phyloP scores from a whole-genome alignment of 2,797 vertebrate genomes.

The Chaenodraco wilsoni region DNA sequence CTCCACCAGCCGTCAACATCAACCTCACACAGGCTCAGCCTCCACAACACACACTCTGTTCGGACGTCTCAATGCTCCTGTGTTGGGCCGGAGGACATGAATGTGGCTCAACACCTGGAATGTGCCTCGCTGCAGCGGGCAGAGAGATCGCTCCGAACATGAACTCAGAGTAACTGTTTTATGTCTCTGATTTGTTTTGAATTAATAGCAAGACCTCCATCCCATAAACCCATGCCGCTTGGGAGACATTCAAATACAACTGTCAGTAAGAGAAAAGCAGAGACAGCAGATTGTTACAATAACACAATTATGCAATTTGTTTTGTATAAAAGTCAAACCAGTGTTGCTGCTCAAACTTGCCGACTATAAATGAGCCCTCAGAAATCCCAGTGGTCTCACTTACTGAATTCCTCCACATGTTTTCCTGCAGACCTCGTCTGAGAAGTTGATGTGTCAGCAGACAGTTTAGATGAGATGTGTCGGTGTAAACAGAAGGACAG shows the following conservation, averaged over 20 bases:
- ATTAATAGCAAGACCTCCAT: neutral
- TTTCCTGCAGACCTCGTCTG: slow-evolving; percentile 8
- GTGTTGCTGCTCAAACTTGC: neutral
- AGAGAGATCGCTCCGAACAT: slow-evolving; percentile 18
- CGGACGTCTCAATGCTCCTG: slow-evolving; percentile 52
- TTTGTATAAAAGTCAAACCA: slow-evolving; percentile 16
- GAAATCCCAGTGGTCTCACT: slow-evolving; percentile 18
- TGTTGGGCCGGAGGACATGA: slow-evolving; percentile 40
- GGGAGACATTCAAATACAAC: slow-evolving; percentile 10
- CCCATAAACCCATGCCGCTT: neutral
- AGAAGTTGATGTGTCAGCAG: slow-evolving; percentile 1
- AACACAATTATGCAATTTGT: slow-evolving; percentile 11
- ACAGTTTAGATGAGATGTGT: neutral
- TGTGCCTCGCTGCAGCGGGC: slow-evolving; percentile 22
- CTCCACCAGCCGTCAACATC: slow-evolving; percentile 72
- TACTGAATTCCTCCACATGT: neutral
- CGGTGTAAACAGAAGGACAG: neutral
- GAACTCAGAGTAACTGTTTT: neutral
- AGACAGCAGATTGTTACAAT: slow-evolving; percentile 17
- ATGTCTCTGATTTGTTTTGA: slow-evolving; percentile 5
- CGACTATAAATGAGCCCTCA: slow-evolving; percentile 8
- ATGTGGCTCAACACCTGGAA: slow-evolving; percentile 44
- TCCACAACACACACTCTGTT: slow-evolving; percentile 74
- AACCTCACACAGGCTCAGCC: slow-evolving; percentile 66
- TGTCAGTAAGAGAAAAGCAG: neutral